Percentiles rank a stretch among this genome's conserved stretches.
phyloP scores from a whole-genome alignment of 2,113 vertebrate species.

The Ameiurus melas region DNA sequence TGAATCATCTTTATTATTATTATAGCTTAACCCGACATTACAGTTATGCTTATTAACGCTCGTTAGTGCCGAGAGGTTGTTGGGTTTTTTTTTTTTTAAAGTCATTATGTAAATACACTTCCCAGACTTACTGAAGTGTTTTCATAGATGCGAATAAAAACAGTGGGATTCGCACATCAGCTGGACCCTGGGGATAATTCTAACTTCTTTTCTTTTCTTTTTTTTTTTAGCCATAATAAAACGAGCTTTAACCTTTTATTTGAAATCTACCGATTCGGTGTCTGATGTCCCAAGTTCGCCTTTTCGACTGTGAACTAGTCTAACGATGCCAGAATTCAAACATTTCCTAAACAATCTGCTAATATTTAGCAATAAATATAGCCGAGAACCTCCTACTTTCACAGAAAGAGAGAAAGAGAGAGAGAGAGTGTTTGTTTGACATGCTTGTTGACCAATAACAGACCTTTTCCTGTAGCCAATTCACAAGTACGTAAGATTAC shows the following conservation, averaged over 20 bases:
- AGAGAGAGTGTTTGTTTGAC: neutral
- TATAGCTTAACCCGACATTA: neutral
- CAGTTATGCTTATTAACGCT: neutral
- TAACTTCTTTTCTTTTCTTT: neutral
- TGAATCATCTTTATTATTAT: neutral
- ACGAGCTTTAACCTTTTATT: neutral
- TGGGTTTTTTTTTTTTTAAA: neutral
- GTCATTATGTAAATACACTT: slow-evolving; percentile 1
- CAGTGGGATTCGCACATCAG: neutral
- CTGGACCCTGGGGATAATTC: neutral
- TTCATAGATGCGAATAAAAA: too few species aligned
- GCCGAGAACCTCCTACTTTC: neutral
- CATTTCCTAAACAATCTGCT: neutral
- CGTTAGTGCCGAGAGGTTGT: neutral
- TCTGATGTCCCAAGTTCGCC: neutral
- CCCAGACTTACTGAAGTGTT: neutral
- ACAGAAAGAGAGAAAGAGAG: neutral
- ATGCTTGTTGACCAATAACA: neutral
- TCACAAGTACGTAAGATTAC: neutral
- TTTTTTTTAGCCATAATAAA: neutral
- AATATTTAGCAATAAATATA: neutral
- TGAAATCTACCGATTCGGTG: neutral
- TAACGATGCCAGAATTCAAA: neutral
- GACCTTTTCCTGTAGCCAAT: neutral
- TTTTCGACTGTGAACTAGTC: neutral